Evolutionary conservation across 2,113 vertebrate genomes (phyloP).

Genomic region (Lamprologus ornatipinnis): DNA sequence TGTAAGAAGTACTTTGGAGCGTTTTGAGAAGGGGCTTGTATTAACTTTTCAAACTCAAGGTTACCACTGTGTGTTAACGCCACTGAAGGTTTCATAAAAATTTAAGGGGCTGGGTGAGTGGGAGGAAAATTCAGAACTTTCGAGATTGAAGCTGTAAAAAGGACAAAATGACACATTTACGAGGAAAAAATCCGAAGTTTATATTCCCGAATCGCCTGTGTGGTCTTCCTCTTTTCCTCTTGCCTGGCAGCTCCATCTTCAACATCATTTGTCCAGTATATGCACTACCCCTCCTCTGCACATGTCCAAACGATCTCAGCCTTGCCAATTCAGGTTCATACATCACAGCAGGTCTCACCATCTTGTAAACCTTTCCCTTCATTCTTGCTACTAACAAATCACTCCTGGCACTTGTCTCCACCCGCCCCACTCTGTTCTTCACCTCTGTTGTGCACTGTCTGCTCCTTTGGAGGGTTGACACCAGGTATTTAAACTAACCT

Average conservation of each 20-base stretch:
- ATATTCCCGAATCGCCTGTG: neutral
- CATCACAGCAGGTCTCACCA: neutral
- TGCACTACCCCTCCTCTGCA: neutral
- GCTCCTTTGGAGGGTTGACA: neutral
- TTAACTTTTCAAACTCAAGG: neutral
- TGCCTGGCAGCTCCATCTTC: neutral
- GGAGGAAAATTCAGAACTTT: neutral
- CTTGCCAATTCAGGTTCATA: rapidly evolving
- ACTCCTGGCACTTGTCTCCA: neutral
- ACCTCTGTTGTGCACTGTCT: neutral
- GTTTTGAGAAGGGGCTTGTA: neutral
- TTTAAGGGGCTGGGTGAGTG: neutral
- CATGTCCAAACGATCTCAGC: neutral
- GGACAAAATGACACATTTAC: neutral
- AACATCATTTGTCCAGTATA: neutral
- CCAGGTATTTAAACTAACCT: neutral
- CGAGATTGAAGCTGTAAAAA: neutral
- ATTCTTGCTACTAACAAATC: neutral
- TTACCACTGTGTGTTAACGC: neutral
- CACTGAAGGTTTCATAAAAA: neutral
- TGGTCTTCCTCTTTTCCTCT: neutral
- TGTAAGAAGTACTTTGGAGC: neutral
- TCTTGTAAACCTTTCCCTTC: neutral
- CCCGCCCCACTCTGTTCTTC: rapidly evolving
- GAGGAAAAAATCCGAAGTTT: neutral